Conservation (phyloP, 2,888 invertebrate genomes). For the Allophyes oxyacanthae region DNA sequence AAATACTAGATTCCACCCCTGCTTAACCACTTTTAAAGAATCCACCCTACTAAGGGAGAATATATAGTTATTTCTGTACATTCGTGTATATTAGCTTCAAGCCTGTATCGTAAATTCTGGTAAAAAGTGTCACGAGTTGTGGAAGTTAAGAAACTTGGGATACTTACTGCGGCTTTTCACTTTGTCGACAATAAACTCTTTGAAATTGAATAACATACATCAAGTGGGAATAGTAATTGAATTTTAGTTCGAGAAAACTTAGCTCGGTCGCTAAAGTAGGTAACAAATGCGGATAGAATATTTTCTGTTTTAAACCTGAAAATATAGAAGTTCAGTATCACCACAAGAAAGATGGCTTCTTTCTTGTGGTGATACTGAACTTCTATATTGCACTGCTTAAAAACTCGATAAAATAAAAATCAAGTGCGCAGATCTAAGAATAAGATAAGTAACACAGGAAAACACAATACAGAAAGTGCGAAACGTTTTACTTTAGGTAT, state of each 20-base stretch:
- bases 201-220: slow-evolving; percentile 61
- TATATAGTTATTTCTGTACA: slow-evolving; percentile 52
- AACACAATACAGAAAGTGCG: slow-evolving; percentile 19
- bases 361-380: no score
- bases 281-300: slow-evolving; percentile 26
- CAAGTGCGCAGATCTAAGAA: slow-evolving; percentile 5
- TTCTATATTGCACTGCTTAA: slow-evolving; percentile 12
- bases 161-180: slow-evolving; percentile 64
- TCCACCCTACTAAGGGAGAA: slow-evolving; percentile 49
- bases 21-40: slow-evolving; percentile 61
- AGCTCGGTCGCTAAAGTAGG: slow-evolving; percentile 27
- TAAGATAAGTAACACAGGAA: slow-evolving; percentile 3
- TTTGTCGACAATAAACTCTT: slow-evolving; percentile 67
- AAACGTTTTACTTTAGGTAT: background rate
- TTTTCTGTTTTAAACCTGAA: slow-evolving; percentile 20
- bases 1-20: slow-evolving; percentile 67
- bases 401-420: slow-evolving; percentile 33
- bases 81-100: slow-evolving; percentile 55
- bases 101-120: slow-evolving; percentile 62
- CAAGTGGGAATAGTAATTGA: slow-evolving; percentile 58
- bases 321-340: background rate
- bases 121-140: slow-evolving; percentile 67
- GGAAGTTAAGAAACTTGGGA: slow-evolving; percentile 63
- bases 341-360: no score
- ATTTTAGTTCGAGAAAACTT: slow-evolving; percentile 52